Percentiles rank a stretch among this genome's conserved stretches.
phyloP scores from a whole-genome alignment of 1,140 invertebrate genomes.

The Leptopilina clavipes region DNA sequence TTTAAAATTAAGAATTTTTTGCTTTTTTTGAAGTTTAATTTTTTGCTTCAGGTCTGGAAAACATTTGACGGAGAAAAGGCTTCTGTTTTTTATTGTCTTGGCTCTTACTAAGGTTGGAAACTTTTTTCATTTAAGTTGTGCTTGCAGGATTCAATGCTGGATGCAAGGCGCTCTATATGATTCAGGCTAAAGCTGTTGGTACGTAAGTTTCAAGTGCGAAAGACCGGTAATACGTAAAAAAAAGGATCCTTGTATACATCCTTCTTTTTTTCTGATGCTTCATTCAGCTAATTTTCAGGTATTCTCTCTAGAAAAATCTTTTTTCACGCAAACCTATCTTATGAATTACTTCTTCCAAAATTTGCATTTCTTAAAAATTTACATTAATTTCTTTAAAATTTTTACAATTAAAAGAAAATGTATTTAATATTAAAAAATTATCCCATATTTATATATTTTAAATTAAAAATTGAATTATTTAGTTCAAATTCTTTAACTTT shows the following conservation, averaged over 20 bases:
- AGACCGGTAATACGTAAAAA: constrained; percentile 57
- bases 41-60: not conserved
- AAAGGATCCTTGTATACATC: not conserved
- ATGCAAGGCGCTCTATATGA: constrained; percentile 49
- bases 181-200: constrained; percentile 52
- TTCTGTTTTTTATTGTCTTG: not conserved
- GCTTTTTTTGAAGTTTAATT: too few species aligned
- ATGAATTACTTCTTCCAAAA: too few species aligned
- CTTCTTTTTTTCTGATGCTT: not conserved
- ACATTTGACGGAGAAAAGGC: not conserved
- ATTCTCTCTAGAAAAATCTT: too few species aligned
- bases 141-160: constrained; percentile 9
- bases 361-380: too few species aligned
- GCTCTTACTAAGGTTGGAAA: constrained; percentile 5
- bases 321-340: too few species aligned
- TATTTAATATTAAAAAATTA: too few species aligned
- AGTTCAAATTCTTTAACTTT: too few species aligned
- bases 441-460: too few species aligned
- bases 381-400: too few species aligned
- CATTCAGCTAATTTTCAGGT: not conserved
- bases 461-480: too few species aligned
- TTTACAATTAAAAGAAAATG: too few species aligned
- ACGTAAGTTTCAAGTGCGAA: constrained; percentile 47
- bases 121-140: constrained; percentile 42
- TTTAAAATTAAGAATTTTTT: too few species aligned